A percentile compares a stretch with the other conserved stretches of the same genome.
Evolutionary conservation across 2,797 vertebrate species (phyloP).

Genomic region (Melanogrammus aeglefinus): DNA sequence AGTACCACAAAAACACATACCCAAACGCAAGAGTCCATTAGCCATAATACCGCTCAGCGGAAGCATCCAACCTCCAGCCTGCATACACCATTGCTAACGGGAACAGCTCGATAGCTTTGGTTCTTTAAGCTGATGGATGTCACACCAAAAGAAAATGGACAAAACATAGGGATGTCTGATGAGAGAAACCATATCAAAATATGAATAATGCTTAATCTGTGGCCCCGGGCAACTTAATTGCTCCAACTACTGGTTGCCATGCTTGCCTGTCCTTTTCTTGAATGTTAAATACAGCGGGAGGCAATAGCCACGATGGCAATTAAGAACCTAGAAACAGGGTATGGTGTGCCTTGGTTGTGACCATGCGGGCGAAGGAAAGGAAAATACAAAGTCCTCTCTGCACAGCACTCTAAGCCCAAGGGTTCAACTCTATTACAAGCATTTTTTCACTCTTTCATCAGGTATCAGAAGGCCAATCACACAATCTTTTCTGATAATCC

Average conservation of each 20-base stretch:
- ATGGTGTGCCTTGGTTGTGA: neutral
- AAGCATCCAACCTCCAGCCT: constrained; percentile 13
- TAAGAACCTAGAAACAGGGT: neutral
- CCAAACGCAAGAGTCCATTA: neutral
- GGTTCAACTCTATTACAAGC: neutral
- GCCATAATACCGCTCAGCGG: neutral
- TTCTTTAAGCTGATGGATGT: neutral
- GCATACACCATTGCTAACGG: neutral
- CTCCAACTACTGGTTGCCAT: too few relatives aligned
- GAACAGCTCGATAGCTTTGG: constrained; percentile 1
- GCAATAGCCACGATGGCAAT: neutral
- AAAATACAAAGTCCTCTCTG: neutral
- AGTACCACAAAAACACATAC: neutral
- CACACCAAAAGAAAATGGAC: neutral
- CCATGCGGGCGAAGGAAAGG: neutral
- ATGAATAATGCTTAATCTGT: neutral
- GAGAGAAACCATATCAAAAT: neutral
- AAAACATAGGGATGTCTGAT: neutral
- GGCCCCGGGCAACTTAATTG: too few relatives aligned
- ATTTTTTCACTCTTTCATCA: neutral
- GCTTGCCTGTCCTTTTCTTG: too few relatives aligned
- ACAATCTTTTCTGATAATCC: neutral
- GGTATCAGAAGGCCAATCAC: neutral
- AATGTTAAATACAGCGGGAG: neutral
- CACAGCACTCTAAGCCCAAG: neutral